These are phyloP conservation scores for Dascillus cervinus DNA, from an alignment of 2,888 invertebrate species.

Conservation along the genomic window DNA sequence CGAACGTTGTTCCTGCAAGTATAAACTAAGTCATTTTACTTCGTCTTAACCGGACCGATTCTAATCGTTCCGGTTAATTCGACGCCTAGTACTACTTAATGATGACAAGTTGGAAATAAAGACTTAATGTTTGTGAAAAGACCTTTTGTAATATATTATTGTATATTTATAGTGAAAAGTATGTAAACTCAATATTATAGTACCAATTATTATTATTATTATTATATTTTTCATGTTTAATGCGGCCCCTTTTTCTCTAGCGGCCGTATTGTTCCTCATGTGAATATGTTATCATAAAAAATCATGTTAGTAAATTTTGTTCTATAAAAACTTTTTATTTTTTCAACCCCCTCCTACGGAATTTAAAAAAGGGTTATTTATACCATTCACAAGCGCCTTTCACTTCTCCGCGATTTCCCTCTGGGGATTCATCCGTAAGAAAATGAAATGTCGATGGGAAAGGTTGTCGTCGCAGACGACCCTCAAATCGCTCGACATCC, in stretches of 20 bases:
- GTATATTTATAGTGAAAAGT: constrained; percentile 37
- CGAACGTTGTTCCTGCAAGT: constrained; percentile 44
- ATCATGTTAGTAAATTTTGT: constrained; percentile 43
- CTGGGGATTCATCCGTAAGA: no score
- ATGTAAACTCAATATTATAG: constrained; percentile 39
- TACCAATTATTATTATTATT: constrained; percentile 26
- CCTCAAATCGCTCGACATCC: no score
- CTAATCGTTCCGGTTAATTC: constrained; percentile 12
- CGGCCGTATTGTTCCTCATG: constrained; percentile 42
- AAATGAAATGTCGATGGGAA: no score
- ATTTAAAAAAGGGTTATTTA: no score
- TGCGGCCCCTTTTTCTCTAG: constrained; percentile 37
- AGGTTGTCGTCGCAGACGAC: no score
- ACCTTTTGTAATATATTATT: constrained; percentile 42
- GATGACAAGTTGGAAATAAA: constrained; percentile 35
- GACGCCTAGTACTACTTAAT: constrained; percentile 33
- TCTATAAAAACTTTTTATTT: constrained; percentile 29
- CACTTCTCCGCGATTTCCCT: no score
- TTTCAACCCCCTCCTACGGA: constrained; percentile 4
- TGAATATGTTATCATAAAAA: no score
- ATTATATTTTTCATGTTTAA: constrained; percentile 43
- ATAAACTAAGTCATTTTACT: constrained; percentile 44
- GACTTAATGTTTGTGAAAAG: constrained; percentile 38
- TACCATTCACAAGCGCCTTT: no score
- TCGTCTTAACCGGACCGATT: no score